Conservation (phyloP, 1,140 invertebrate genomes). For the Cotesia chilonis region DNA sequence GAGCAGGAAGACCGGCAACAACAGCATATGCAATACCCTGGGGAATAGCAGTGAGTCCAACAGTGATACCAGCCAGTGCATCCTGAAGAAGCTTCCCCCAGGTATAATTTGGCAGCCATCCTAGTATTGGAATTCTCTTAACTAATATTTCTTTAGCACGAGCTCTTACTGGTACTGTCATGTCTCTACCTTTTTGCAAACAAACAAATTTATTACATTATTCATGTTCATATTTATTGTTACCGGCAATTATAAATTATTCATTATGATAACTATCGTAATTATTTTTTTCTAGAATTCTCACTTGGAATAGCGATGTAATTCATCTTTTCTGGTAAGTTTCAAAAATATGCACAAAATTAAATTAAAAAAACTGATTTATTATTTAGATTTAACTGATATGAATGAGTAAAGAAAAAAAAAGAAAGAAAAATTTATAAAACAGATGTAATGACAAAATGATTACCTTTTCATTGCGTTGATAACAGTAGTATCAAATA, state of each 20-base stretch:
- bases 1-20: constrained; percentile 70
- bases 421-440: too few relatives aligned
- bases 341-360: too few relatives aligned
- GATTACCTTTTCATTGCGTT: too few relatives aligned
- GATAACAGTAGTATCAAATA: too few relatives aligned
- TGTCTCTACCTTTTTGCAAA: constrained; percentile 44
- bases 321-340: too few relatives aligned
- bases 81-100: constrained; percentile 65
- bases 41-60: constrained; percentile 75
- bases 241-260: too few relatives aligned
- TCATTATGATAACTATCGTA: neutral
- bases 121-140: constrained; percentile 63
- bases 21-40: constrained; percentile 76
- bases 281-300: constrained; percentile 2
- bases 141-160: constrained; percentile 48
- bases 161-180: constrained; percentile 44
- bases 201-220: constrained; percentile 1
- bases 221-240: too few relatives aligned
- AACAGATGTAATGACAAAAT: too few relatives aligned
- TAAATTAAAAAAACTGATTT: too few relatives aligned
- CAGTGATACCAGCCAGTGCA: constrained; percentile 71
- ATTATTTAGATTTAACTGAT: too few relatives aligned
- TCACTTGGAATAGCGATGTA: too few relatives aligned
- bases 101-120: constrained; percentile 68
- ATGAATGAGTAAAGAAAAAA: too few relatives aligned